Conservation (phyloP, 2,888 invertebrate genomes). For the Pristionchus arcanus region DNA sequence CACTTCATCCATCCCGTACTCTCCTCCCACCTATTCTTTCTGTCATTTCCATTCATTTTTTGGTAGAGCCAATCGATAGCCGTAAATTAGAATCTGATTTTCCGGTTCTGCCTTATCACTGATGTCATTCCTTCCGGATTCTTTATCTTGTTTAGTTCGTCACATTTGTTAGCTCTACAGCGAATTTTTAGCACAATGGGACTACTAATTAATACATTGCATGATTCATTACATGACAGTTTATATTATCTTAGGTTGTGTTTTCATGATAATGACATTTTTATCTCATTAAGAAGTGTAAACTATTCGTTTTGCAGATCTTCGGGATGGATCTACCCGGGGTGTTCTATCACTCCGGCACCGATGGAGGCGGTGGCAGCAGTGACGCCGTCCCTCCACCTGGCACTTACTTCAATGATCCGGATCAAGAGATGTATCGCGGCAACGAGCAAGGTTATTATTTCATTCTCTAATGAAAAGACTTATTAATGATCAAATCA, state of each 20-base stretch:
- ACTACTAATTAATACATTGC: background rate
- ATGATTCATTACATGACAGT: background rate
- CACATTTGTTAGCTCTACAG: background rate
- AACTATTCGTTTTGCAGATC: background rate
- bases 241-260: background rate
- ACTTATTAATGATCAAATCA: background rate
- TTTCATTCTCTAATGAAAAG: background rate
- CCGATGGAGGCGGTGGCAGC: background rate
- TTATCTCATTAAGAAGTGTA: too few relatives aligned
- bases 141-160: slow-evolving; percentile 28
- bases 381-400: background rate
- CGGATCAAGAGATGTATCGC: slow-evolving; percentile 20
- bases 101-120: slow-evolving; percentile 31
- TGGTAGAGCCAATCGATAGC: slow-evolving; percentile 8
- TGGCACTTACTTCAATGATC: background rate
- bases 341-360: slow-evolving; percentile 30
- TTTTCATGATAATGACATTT: too few relatives aligned
- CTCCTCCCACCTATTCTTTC: slow-evolving; percentile 40
- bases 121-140: slow-evolving; percentile 13
- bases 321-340: slow-evolving; percentile 25
- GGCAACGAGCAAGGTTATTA: slow-evolving; percentile 21
- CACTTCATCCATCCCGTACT: slow-evolving; percentile 51
- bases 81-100: background rate
- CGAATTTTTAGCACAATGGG: background rate
- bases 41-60: slow-evolving; percentile 14